Conservation (phyloP, 2,888 invertebrate species). For the Chloromyia formosa region DNA sequence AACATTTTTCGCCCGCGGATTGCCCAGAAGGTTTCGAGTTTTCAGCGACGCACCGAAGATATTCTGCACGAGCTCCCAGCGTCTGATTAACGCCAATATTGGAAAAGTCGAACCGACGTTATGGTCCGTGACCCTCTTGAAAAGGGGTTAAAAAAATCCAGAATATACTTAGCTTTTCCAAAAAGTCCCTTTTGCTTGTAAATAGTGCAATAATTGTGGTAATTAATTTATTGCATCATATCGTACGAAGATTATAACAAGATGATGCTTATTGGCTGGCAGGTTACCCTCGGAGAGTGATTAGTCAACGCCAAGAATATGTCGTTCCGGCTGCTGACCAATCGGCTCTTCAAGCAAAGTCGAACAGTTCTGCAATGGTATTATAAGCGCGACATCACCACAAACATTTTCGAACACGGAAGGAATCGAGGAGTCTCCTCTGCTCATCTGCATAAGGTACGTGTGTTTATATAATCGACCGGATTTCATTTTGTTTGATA, state of each 20-base stretch:
- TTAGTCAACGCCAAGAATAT: slow-evolving; percentile 55
- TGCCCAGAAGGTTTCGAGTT: not conserved
- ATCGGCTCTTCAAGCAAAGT: slow-evolving; percentile 71
- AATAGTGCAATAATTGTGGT: not conserved
- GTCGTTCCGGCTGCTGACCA: slow-evolving; percentile 68
- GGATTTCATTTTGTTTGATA: not conserved
- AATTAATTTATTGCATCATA: not conserved
- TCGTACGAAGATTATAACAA: too few species aligned
- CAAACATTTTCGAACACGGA: slow-evolving; percentile 65
- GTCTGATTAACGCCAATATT: not conserved
- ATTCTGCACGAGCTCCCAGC: not conserved
- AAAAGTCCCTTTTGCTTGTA: not conserved
- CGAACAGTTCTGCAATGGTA: slow-evolving; percentile 66
- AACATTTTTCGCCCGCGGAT: not conserved
- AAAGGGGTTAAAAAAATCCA: slow-evolving; percentile 16
- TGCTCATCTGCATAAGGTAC: slow-evolving; percentile 56
- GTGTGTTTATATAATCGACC: slow-evolving; percentile 36
- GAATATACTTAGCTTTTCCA: not conserved
- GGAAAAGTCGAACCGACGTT: not conserved
- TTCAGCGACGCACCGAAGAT: not conserved
- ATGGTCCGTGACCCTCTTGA: not conserved
- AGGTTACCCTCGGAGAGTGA: slow-evolving; percentile 14
- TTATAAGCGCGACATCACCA: slow-evolving; percentile 66
- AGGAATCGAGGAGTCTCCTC: slow-evolving; percentile 58
- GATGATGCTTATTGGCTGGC: not conserved